Conservation (phyloP, 1,140 invertebrate genomes). For the Piezodorus guildinii region DNA sequence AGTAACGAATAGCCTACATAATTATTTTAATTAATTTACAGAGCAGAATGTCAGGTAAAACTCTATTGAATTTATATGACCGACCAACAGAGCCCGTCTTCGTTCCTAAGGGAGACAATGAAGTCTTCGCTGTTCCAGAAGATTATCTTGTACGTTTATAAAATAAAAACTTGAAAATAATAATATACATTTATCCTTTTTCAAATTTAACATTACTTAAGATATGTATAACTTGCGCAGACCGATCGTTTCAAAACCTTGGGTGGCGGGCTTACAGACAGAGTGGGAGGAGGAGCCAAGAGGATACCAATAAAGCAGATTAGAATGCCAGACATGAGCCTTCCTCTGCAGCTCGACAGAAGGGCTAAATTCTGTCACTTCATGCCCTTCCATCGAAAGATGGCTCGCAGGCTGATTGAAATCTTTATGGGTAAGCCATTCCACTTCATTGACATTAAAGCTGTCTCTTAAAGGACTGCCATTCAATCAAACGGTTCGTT, state of each 20-base stretch:
- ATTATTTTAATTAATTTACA: too few species aligned
- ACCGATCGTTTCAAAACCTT: too few species aligned
- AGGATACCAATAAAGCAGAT: constrained; percentile 29
- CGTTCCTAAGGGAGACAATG: constrained; percentile 49
- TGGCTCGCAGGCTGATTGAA: constrained; percentile 55
- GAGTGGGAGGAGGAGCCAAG: background rate
- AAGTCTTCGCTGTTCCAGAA: constrained; percentile 46
- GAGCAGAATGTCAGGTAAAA: constrained; percentile 1
- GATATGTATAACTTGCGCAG: too few species aligned
- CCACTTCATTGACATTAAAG: too few species aligned
- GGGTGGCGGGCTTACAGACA: background rate
- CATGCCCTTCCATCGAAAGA: constrained; percentile 52
- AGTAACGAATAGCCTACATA: too few species aligned
- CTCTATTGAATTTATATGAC: constrained; percentile 46
- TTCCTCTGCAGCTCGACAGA: constrained; percentile 51
- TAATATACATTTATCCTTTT: too few species aligned
- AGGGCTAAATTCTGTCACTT: constrained; percentile 63
- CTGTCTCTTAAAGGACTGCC: too few species aligned
- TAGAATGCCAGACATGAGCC: constrained; percentile 50
- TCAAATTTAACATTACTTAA: too few species aligned
- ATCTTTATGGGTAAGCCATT: constrained; percentile 51
- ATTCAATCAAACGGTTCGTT: background rate
- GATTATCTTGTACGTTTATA: constrained; percentile 37
- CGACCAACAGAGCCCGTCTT: constrained; percentile 60
- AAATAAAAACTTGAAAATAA: background rate